These are phyloP conservation scores for Pocillopora verrucosa DNA, from an alignment of 64 coral and sea anemone species.

Conservation along the genomic window DNA sequence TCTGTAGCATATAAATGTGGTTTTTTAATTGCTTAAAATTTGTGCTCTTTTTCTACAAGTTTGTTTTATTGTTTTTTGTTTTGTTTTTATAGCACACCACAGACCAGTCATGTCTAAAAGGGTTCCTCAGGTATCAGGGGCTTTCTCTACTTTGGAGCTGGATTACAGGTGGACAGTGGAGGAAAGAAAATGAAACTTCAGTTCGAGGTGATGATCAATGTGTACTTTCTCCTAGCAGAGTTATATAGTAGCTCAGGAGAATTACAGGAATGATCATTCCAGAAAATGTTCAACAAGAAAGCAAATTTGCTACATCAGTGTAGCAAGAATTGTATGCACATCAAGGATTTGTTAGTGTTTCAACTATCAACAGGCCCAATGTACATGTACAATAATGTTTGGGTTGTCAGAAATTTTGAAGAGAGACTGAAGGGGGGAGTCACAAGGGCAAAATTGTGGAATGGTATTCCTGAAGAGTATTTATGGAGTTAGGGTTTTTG, in stretches of 20 bases:
- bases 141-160: slow-evolving; percentile 95
- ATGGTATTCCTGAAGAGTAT: too few species aligned
- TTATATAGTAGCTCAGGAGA: background rate
- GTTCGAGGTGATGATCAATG: slow-evolving; percentile 51
- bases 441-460: too few species aligned
- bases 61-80: background rate
- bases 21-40: background rate
- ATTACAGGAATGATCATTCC: background rate
- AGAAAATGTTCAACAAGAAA: too few species aligned
- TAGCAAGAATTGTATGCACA: too few species aligned
- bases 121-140: slow-evolving; percentile 86
- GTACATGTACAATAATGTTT: too few species aligned
- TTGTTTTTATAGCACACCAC: slow-evolving; percentile 73
- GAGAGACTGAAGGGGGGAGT: too few species aligned
- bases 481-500: too few species aligned
- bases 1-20: too few species aligned
- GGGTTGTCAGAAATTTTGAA: too few species aligned
- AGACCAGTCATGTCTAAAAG: slow-evolving; percentile 89
- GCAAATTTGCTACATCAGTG: too few species aligned
- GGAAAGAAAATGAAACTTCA: slow-evolving; percentile 76
- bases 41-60: background rate
- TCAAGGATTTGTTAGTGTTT: too few species aligned
- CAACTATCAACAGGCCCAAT: too few species aligned
- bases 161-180: slow-evolving; percentile 98
- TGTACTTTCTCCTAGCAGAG: background rate